phyloP scores from a whole-genome alignment of 2,113 vertebrate species.

The Mesitornis unicolor region DNA sequence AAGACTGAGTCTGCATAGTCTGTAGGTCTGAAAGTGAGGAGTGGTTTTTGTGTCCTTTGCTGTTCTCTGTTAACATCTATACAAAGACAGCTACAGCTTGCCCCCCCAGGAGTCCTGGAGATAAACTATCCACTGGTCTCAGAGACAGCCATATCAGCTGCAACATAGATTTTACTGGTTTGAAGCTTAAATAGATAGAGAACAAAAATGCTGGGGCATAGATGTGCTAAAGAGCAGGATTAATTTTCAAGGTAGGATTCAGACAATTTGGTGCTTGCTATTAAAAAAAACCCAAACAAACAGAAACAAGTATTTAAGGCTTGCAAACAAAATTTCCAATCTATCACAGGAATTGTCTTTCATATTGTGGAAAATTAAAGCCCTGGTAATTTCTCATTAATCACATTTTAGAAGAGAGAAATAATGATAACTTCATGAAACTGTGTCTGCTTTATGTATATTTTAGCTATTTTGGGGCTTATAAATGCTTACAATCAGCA shows the following conservation, averaged over 20 bases:
- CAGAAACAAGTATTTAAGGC: neutral
- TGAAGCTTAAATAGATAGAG: neutral
- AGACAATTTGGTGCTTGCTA: neutral
- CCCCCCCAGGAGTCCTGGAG: neutral
- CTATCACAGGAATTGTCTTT: neutral
- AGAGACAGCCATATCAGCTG: neutral
- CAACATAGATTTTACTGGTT: neutral
- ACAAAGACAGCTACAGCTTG: neutral
- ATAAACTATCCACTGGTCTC: neutral
- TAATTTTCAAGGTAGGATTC: neutral
- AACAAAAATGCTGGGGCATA: neutral
- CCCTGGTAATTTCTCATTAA: neutral
- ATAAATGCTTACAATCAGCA: neutral
- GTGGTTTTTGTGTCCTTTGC: neutral
- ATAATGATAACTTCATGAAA: neutral
- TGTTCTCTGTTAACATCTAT: neutral
- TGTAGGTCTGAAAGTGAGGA: neutral
- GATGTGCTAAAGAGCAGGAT: neutral
- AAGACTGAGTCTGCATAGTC: neutral
- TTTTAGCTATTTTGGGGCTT: neutral
- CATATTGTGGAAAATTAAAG: neutral
- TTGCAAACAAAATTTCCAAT: neutral
- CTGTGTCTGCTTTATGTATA: neutral
- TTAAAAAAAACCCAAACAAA: neutral
- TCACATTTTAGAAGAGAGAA: neutral